Evolutionary conservation across 2,113 vertebrate species (phyloP), one percentile per base, ranked within the genome.

Genomic region (Corythoichthys intestinalis): DNA sequence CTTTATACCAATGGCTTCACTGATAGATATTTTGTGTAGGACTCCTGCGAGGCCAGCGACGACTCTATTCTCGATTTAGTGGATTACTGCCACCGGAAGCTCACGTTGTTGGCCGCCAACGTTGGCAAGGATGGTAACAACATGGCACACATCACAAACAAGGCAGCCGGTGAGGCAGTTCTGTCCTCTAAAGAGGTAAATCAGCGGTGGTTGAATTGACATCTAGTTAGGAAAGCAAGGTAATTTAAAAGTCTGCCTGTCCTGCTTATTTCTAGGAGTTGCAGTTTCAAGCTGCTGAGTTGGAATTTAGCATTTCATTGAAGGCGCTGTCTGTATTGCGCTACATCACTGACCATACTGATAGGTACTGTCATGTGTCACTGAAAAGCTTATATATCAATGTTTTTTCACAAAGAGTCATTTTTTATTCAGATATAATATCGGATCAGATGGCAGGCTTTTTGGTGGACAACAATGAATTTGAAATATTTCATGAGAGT

Each of bases 81-180:
- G 44, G 96, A 99, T 90, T 99, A 98, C 47, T 97, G 95, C 81
- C 94, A 97, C 80, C 94, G 96, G 39, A 98, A 99, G 79, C 87
- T 98, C 83, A 94, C 87, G 20, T 76, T 96, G 62, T 82, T 99
- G 14, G 90, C 86, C 44, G 92, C 92, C 64, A 84, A 64, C 49
- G 87, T 71, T 0, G 17, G 85, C 63, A 74, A 7, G 0, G 75
- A 78, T 2, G 72, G 69, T 2, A 6, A 52, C 2, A 7, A 52
- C 0, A 58, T 44, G 1, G 71, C 65, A 38, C 74, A 35, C 0
- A 66, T 69, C 1, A 77, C 68, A 58, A 58, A 83, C 37, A 56
- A 78, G 0, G 13, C 74, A 0, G 12, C 76, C 39, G 71, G 49
- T 46, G 60, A 81, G 35, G 58, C 78, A 49, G 72, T 77, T 6